These are phyloP conservation scores for Tuberolachnus salignus DNA, from an alignment of 2,888 invertebrate genomes.

Conservation along the genomic window DNA sequence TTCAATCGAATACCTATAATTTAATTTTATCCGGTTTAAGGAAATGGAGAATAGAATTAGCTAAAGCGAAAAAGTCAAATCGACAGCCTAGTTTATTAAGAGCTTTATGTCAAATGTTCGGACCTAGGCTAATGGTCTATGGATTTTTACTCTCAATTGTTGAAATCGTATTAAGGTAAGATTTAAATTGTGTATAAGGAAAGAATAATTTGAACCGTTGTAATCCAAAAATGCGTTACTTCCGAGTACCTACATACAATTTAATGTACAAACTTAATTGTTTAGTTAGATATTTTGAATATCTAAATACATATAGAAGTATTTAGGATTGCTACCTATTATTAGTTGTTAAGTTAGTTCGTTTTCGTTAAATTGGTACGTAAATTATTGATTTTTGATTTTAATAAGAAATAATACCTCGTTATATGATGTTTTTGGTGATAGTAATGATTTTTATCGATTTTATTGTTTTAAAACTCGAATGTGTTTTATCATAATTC, in stretches of 20 bases:
- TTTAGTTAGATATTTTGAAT: background rate
- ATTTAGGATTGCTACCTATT: too few relatives aligned
- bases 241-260: background rate
- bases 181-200: constrained; percentile 42
- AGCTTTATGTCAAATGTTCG: constrained; percentile 70
- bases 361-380: too few relatives aligned
- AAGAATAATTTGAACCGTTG: background rate
- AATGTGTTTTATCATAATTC: too few relatives aligned
- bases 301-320: too few relatives aligned
- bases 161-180: constrained; percentile 70
- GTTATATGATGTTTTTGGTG: too few relatives aligned
- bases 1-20: background rate
- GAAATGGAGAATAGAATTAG: constrained; percentile 70
- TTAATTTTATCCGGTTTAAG: constrained; percentile 59
- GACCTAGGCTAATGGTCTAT: constrained; percentile 68
- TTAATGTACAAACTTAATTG: background rate
- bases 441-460: too few relatives aligned
- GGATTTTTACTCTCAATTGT: constrained; percentile 70
- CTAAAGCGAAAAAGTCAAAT: constrained; percentile 64
- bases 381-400: too few relatives aligned
- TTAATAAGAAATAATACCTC: too few relatives aligned
- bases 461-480: too few relatives aligned
- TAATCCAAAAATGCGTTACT: background rate
- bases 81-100: constrained; percentile 69
- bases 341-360: too few relatives aligned